phyloP scores from a whole-genome alignment of 2,888 invertebrate species.

The Drosophila tanythrix region DNA sequence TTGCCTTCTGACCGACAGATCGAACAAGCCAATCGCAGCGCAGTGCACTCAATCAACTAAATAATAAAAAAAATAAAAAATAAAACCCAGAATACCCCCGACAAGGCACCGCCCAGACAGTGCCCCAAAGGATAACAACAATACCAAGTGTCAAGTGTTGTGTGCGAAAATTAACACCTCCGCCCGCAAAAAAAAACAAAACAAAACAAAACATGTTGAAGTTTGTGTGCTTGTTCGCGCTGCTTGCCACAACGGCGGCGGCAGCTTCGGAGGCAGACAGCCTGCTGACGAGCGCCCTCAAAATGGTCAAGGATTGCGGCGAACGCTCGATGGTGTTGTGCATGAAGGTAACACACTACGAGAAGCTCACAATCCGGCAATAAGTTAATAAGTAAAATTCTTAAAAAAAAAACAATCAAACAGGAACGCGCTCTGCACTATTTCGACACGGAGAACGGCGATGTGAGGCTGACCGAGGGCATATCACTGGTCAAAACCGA shows the following conservation, averaged over 20 bases:
- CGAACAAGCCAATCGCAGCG: constrained; percentile 82
- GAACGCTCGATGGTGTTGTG: constrained; percentile 89
- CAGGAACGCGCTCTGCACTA: constrained; percentile 90
- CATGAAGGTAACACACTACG: constrained; percentile 87
- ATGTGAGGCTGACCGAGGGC: constrained; percentile 88
- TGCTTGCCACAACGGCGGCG: constrained; percentile 86
- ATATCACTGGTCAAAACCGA: constrained; percentile 86
- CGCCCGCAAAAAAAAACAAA: constrained; percentile 3
- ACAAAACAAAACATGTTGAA: constrained; percentile 85
- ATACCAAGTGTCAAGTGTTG: constrained; percentile 62
- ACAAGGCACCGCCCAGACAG: constrained; percentile 39
- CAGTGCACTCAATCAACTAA: constrained; percentile 72
- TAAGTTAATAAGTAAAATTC: background rate
- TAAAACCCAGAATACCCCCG: constrained; percentile 6
- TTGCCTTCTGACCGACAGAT: constrained; percentile 85
- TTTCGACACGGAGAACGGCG: constrained; percentile 88
- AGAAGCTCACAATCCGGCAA: constrained; percentile 20
- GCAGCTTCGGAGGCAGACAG: constrained; percentile 85
- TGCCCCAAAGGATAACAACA: constrained; percentile 53
- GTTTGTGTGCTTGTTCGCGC: constrained; percentile 84
- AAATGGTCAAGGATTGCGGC: constrained; percentile 90
- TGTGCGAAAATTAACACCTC: constrained; percentile 17
- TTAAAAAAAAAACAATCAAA: constrained; percentile 8
- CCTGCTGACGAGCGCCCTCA: constrained; percentile 88
- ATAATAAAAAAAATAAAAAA: constrained; percentile 4